A percentile compares a stretch with the other conserved stretches of the same genome.
Evolutionary conservation across 2,797 vertebrate genomes (phyloP).

Genomic region (Enteromius viviparus): DNA sequence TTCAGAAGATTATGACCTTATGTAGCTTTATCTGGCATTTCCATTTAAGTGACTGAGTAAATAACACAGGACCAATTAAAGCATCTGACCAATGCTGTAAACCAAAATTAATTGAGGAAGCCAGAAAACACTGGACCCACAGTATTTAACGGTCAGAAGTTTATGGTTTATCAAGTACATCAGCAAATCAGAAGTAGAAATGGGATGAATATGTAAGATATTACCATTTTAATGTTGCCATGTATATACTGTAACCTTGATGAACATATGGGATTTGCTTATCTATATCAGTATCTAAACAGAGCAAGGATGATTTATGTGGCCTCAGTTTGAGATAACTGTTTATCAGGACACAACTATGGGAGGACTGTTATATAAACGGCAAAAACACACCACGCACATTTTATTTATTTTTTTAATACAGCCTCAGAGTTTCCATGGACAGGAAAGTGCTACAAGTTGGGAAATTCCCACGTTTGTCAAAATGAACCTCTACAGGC

Average conservation of each 20-base stretch:
- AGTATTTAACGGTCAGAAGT: conserved; percentile 25
- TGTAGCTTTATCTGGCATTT: conserved; percentile 16
- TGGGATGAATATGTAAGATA: conserved; percentile 18
- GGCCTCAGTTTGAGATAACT: conserved; percentile 75
- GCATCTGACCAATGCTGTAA: conserved; percentile 15
- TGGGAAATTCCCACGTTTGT: conserved; percentile 67
- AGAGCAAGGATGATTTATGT: conserved; percentile 78
- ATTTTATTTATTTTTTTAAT: background rate
- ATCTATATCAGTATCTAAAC: conserved; percentile 72
- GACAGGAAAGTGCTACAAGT: conserved; percentile 33
- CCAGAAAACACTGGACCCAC: conserved; percentile 15
- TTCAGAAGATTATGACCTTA: conserved; percentile 13
- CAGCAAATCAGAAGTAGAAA: conserved; percentile 23
- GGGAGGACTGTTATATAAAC: conserved; percentile 70
- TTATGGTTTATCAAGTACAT: conserved; percentile 7
- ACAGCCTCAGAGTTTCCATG: conserved; percentile 40
- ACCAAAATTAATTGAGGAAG: conserved; percentile 9
- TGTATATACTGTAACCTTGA: conserved; percentile 35
- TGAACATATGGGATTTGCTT: conserved; percentile 34
- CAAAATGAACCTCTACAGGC: conserved; percentile 67
- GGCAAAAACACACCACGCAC: conserved; percentile 54
- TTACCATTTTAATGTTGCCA: conserved; percentile 24
- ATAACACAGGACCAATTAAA: background rate
- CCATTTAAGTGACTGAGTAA: conserved; percentile 15
- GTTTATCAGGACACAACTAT: conserved; percentile 71